These are phyloP conservation scores for Onthophagus taurus DNA, from an alignment of 1,140 invertebrate species.

Conservation along the genomic window DNA sequence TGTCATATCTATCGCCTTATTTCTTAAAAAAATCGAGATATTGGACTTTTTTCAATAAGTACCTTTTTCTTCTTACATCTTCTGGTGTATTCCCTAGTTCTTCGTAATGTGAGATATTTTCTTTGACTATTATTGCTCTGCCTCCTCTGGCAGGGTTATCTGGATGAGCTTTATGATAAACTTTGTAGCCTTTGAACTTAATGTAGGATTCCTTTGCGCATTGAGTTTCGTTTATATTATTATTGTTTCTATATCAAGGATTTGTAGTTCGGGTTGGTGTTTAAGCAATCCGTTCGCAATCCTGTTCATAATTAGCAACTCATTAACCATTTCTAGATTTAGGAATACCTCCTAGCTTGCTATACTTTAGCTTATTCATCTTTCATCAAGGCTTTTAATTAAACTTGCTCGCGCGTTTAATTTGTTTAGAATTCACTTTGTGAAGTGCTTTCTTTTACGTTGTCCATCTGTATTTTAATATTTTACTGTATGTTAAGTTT, in stretches of 20 bases:
- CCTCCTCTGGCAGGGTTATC: slow-evolving; percentile 12
- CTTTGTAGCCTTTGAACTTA: slow-evolving; percentile 19
- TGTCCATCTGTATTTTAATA: too few species aligned
- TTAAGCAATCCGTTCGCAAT: slow-evolving; percentile 16
- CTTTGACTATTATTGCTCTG: slow-evolving; percentile 3
- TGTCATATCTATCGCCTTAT: not conserved
- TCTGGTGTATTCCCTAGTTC: not conserved
- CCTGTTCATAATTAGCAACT: slow-evolving; percentile 16
- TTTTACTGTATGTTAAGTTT: too few species aligned
- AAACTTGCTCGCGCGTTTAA: too few species aligned
- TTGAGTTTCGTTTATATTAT: slow-evolving; percentile 21
- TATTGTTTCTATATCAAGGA: slow-evolving; percentile 19
- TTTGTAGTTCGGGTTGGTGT: slow-evolving; percentile 16
- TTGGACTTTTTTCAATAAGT: not conserved
- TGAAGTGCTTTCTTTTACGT: too few species aligned
- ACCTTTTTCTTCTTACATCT: not conserved
- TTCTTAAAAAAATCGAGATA: not conserved
- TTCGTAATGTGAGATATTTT: not conserved
- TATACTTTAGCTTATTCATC: too few species aligned
- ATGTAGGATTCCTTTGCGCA: slow-evolving; percentile 18
- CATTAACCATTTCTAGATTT: slow-evolving; percentile 2
- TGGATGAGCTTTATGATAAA: slow-evolving; percentile 23
- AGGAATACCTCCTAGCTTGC: too few species aligned
- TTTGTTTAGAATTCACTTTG: too few species aligned
- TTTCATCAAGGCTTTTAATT: too few species aligned